Conservation (phyloP, 2,797 vertebrate genomes). For the Lagorchestes hirsutus region DNA sequence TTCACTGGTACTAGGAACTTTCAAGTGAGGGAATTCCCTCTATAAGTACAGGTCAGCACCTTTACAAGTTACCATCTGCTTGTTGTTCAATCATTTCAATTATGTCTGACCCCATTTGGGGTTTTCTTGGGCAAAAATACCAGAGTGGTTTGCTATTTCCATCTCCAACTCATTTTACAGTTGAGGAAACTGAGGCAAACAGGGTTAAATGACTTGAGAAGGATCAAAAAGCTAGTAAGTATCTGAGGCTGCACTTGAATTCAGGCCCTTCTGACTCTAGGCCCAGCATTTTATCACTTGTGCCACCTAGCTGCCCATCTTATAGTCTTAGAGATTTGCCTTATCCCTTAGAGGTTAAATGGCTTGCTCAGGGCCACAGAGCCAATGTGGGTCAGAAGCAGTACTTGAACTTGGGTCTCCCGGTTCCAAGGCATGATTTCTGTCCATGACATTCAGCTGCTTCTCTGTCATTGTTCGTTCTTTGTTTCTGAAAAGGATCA, state of each 20-base stretch:
- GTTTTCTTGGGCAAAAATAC: background rate
- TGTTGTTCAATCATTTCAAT: background rate
- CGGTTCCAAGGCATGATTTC: background rate
- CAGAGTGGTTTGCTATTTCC: background rate
- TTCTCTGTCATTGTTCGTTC: too few species aligned
- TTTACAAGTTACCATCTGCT: background rate
- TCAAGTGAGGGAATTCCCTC: background rate
- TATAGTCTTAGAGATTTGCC: background rate
- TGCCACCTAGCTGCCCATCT: background rate
- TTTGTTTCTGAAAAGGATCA: too few species aligned
- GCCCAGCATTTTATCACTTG: background rate
- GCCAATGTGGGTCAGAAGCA: background rate
- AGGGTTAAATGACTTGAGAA: background rate
- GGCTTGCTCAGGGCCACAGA: background rate
- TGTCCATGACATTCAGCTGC: background rate
- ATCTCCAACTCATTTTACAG: background rate
- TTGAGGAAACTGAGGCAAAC: background rate
- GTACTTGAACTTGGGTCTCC: background rate
- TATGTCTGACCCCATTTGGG: background rate
- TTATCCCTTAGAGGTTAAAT: background rate
- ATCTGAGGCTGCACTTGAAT: background rate
- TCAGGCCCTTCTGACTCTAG: background rate
- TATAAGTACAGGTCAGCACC: background rate
- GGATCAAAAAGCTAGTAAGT: background rate
- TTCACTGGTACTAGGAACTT: background rate